Percentiles rank a stretch among this genome's conserved stretches.
Evolutionary conservation across 2,888 invertebrate genomes (phyloP).

Genomic region (Tipula lateralis): DNA sequence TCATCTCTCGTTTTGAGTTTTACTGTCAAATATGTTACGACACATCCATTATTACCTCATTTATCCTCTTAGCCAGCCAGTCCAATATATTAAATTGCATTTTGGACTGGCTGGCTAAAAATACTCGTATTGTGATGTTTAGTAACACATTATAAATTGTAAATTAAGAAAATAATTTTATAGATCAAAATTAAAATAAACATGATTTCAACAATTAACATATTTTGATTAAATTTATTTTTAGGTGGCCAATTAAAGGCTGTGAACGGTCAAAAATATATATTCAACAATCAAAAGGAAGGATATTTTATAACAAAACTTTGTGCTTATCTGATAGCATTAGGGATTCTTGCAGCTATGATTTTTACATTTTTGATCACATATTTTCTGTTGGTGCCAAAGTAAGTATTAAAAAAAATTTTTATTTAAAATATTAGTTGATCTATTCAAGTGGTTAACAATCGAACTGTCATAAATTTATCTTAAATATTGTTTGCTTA

Average conservation of each 20-base stretch:
- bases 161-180: too few species aligned
- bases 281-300: conserved; percentile 47
- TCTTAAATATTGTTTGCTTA: neutral
- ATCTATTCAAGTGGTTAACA: neutral
- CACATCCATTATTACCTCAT: too few species aligned
- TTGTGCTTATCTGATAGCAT: conserved; percentile 42
- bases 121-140: too few species aligned
- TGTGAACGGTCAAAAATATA: conserved; percentile 50
- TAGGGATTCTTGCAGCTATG: conserved; percentile 43
- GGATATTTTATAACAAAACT: conserved; percentile 46
- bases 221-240: conserved; percentile 34
- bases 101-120: too few species aligned
- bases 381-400: conserved; percentile 44
- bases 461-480: neutral
- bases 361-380: conserved; percentile 40
- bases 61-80: too few species aligned
- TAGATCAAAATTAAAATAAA: neutral
- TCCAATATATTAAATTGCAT: too few species aligned
- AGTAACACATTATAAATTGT: too few species aligned
- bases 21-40: too few species aligned
- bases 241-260: conserved; percentile 49
- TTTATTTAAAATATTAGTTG: neutral
- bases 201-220: neutral
- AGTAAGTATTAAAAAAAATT: conserved; percentile 30
- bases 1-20: too few species aligned